phyloP scores from a whole-genome alignment of 2,113 vertebrate species.

The Hypocryptadius cinnamomeus region DNA sequence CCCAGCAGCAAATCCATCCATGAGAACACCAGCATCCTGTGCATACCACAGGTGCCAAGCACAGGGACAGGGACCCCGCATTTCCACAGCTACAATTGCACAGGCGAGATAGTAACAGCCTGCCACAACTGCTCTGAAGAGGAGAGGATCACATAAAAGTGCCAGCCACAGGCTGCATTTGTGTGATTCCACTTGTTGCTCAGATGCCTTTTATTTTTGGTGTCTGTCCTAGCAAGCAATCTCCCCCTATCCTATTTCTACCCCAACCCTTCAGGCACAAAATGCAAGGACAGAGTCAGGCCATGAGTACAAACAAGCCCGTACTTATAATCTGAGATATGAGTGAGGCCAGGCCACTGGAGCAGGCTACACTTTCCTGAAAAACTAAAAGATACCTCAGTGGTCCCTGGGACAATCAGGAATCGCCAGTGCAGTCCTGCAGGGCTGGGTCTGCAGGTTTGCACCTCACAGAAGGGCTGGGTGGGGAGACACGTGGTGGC shows the following conservation, averaged over 20 bases:
- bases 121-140: background rate
- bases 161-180: background rate
- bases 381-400: background rate
- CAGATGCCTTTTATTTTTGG: slow-evolving; percentile 34
- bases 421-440: background rate
- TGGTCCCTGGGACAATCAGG: accelerated
- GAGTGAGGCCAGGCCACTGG: background rate
- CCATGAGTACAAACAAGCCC: background rate
- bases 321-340: background rate
- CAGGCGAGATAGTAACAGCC: background rate
- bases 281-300: background rate
- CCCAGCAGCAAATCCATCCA: background rate
- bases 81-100: background rate
- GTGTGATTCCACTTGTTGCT: background rate
- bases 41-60: background rate
- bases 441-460: background rate
- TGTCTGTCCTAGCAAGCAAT: slow-evolving; percentile 17
- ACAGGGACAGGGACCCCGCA: background rate
- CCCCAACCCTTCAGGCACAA: background rate
- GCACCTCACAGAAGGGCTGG: background rate
- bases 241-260: slow-evolving; percentile 25
- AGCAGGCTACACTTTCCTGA: background rate
- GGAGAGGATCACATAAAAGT: background rate
- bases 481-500: accelerated
- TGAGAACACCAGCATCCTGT: accelerated